Evolutionary conservation across 2,113 vertebrate species (phyloP), one percentile per base, ranked within the genome.

Genomic region (Trematomus loennbergii): DNA sequence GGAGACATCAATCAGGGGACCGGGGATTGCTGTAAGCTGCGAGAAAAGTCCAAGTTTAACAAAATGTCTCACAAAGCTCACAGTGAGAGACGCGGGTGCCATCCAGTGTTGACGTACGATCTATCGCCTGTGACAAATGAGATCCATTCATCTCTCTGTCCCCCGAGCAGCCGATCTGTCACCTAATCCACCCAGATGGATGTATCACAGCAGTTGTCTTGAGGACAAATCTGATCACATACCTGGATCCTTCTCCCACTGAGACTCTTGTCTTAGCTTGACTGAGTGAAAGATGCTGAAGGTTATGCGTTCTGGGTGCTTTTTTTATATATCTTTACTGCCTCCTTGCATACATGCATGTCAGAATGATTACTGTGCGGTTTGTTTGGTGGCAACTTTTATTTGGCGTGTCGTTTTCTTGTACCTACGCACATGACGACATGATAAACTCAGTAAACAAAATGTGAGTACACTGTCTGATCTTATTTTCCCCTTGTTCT

Each of bases 151-250:
- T 93, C 92, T 90, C 90, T 77, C 70, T 50, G 88, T 91, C 88
- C 88, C 91, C 88, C 45, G 61, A 90, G 89, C 84, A 73, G 69
- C 84, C 82, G 61, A 85, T 87, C 81, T 91, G 93, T 89, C 90
- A 93, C 63, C 86, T 81, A 79, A 87, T 92, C 89, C 90, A 79
- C 75, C 75, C 89, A 88, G 91, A 92, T 91, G 87, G 89, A 93
- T 91, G 88, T 72, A 79, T 90, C 86, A 79, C 88, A 86, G 86
- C 87, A 80, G 85, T 84, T 91, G 89, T 93, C 89, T 90, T 84
- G 68, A 87, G 91, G 92, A 92, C 87, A 92, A 89, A 92, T 92
- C 90, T 88, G 86, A 91, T 91, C 87, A 75, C 90, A 82, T 84
- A 83, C 89, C 89, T 91, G 89, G 83, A 87, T 89, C 63, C 68